These are phyloP conservation scores for Montipora sp. DNA, from an alignment of 64 coral and sea anemone species.

Conservation along the genomic window DNA sequence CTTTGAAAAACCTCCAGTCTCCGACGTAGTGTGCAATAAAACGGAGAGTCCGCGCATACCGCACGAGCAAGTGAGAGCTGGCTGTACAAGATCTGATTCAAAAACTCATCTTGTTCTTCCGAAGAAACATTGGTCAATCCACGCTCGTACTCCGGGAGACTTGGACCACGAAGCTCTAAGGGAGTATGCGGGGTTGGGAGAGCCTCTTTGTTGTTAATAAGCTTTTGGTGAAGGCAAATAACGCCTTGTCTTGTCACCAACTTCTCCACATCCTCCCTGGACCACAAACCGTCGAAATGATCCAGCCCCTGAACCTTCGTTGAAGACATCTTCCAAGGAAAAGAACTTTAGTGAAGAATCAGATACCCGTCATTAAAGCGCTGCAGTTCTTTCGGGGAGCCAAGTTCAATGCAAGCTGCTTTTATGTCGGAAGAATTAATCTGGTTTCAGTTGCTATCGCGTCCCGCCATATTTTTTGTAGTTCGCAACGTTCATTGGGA, in stretches of 20 bases:
- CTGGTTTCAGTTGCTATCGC: too few species aligned
- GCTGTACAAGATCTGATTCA: conserved; percentile 86
- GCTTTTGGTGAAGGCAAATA: conserved; percentile 81
- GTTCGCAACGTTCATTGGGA: too few species aligned
- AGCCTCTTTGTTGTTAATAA: conserved; percentile 84
- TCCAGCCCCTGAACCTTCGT: conserved; percentile 79
- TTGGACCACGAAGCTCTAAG: conserved; percentile 73
- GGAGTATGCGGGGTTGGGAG: conserved; percentile 63
- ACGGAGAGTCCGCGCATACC: conserved; percentile 82
- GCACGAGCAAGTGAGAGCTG: conserved; percentile 82
- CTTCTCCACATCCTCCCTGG: conserved; percentile 72
- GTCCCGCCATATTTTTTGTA: too few species aligned
- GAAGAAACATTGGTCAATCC: conserved; percentile 50
- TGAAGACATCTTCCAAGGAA: background rate
- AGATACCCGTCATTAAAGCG: background rate
- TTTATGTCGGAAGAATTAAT: background rate
- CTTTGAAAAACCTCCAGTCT: conserved; percentile 81
- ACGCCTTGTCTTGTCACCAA: conserved; percentile 84
- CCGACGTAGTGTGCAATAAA: conserved; percentile 81
- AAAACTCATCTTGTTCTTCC: conserved; percentile 81
- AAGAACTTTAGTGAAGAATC: background rate
- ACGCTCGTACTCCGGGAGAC: conserved; percentile 86
- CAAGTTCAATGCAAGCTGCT: background rate
- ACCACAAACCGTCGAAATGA: conserved; percentile 90
- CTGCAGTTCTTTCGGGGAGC: background rate